Evolutionary conservation across 2,888 invertebrate genomes (phyloP), one percentile per base, ranked within the genome.

Genomic region (Catocala fraxini): DNA sequence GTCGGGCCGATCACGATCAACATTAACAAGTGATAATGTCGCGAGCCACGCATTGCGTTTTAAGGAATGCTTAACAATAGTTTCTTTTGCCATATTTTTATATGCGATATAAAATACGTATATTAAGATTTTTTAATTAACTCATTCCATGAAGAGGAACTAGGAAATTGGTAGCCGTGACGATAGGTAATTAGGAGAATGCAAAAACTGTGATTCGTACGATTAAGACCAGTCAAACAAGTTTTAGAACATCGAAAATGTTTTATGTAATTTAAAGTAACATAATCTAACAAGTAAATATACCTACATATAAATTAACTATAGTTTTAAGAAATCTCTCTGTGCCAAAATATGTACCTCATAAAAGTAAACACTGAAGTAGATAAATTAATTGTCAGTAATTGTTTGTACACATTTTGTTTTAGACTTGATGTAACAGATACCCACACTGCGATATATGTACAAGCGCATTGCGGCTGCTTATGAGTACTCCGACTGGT

Each of bases 341-440:
- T 96, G 96, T 96, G 96, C 96, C 96, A 96, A 96, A 96, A 96
- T 95, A 95, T 96, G 96, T 96, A 96, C 96, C 96, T 96, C 96
- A 96, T 96, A 90, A 94, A 95, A 94, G 79, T 93, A 91, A 90
- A 91, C 89, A 88, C 83, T 88, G 89, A 90, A 88, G 85, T 93
- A 93, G 92, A 89, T 93, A 92, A 91, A 89, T 82, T 87, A 90
- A 91, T 88, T 87, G 85, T 84, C 84, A 83, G 84, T 81, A 81
- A 80, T 88, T 89, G 82, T 86, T 90, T 89, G 76, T 85, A 85
- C 84, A 88, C 85, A 82, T 86, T 82, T 89, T 87, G 79, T 84
- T 90, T 88, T 85, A 84, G 75, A 82, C 84, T 85, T 84, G 65
- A 63, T 72, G 54, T 68, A 55, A 71, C 65, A 75, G 56, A 64